Evolutionary conservation across 1,140 invertebrate species (phyloP).

Genomic region (Zaprionus africanus): DNA sequence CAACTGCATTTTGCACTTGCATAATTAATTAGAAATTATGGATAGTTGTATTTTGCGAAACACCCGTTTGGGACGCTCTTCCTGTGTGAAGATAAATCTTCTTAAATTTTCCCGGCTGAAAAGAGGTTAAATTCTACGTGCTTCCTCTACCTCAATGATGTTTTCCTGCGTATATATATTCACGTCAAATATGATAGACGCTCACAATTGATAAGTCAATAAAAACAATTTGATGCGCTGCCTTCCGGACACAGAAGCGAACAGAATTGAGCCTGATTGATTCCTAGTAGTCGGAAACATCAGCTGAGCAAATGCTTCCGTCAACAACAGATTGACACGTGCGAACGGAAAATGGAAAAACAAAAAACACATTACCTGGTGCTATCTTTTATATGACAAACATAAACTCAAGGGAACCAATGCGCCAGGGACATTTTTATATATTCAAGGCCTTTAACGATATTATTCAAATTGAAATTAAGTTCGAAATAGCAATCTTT

Average conservation of each 20-base stretch:
- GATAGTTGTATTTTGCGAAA: conserved; percentile 49
- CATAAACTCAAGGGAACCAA: background rate
- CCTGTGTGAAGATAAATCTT: conserved; percentile 7
- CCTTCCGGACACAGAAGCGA: conserved; percentile 29
- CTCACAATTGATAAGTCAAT: conserved; percentile 12
- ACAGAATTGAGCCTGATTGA: conserved; percentile 22
- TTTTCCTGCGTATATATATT: background rate
- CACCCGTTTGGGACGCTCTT: background rate
- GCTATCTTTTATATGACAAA: background rate
- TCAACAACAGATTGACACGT: conserved; percentile 27
- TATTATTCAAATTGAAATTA: background rate
- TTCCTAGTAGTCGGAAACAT: conserved; percentile 30
- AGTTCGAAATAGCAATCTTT: background rate
- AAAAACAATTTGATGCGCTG: conserved; percentile 11
- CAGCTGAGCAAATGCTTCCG: conserved; percentile 28
- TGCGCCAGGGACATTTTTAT: background rate
- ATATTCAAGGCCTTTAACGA: background rate
- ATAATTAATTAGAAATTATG: conserved; percentile 62
- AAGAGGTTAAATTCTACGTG: background rate
- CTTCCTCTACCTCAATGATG: background rate
- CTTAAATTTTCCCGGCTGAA: background rate
- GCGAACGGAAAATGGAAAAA: conserved; percentile 7
- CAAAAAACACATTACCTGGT: background rate
- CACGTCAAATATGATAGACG: conserved; percentile 2
- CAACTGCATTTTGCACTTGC: conserved; percentile 21